phyloP scores from a whole-genome alignment of 2,113 vertebrate species.

The Ciconia maguari region DNA sequence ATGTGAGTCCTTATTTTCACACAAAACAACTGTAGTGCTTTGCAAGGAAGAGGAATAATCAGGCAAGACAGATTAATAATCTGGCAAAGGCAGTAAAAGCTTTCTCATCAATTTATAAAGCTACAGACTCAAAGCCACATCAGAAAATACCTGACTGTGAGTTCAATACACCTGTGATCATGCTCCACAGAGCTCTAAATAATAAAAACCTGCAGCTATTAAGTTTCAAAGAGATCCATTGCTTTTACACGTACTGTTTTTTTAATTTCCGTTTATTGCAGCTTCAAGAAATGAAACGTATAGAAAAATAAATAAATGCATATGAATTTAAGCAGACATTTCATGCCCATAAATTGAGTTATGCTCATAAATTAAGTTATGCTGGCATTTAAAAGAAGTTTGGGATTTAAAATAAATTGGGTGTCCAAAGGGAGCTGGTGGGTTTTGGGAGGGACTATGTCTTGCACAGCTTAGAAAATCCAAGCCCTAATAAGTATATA shows the following conservation, averaged over 20 bases:
- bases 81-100: not conserved
- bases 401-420: not conserved
- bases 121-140: not conserved
- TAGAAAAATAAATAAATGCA: not conserved
- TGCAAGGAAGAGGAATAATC: not conserved
- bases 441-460: not conserved
- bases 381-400: not conserved
- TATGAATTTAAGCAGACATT: not conserved
- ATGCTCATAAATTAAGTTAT: not conserved
- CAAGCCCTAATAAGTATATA: not conserved
- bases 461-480: not conserved
- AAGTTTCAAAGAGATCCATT: not conserved
- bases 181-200: not conserved
- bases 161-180: not conserved
- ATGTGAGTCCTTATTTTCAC: not conserved
- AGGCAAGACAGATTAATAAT: not conserved
- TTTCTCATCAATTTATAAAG: not conserved
- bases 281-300: not conserved
- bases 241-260: not conserved
- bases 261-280: not conserved
- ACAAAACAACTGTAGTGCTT: not conserved
- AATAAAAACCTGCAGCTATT: not conserved
- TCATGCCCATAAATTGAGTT: not conserved
- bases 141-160: not conserved
- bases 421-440: not conserved